phyloP scores from a whole-genome alignment of 2,888 invertebrate genomes.

The Petrolisthes manimaculis region DNA sequence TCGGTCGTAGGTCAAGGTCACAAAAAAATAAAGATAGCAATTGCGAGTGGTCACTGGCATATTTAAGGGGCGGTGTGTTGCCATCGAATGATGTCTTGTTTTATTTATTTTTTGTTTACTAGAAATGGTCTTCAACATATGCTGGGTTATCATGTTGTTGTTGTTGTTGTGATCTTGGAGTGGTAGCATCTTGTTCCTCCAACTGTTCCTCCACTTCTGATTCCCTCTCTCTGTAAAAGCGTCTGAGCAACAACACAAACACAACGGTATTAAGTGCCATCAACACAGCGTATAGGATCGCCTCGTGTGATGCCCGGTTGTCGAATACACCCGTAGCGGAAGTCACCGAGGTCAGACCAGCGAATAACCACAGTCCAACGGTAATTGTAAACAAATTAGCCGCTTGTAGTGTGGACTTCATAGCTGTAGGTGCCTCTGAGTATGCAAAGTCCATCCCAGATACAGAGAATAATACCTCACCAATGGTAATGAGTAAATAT shows the following conservation, averaged over 20 bases:
- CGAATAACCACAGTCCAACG: conserved; percentile 61
- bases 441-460: conserved; percentile 75
- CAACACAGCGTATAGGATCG: conserved; percentile 50
- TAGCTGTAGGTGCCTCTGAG: conserved; percentile 71
- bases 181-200: background rate
- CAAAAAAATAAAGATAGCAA: too few relatives aligned
- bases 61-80: too few relatives aligned
- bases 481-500: conserved; percentile 73
- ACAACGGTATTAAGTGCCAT: conserved; percentile 58
- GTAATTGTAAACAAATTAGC: conserved; percentile 63
- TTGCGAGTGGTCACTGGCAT: too few relatives aligned
- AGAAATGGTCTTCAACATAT: background rate
- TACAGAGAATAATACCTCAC: conserved; percentile 73
- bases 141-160: background rate
- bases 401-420: conserved; percentile 71
- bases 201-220: background rate
- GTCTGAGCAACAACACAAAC: conserved; percentile 48
- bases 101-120: too few relatives aligned
- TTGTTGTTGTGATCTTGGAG: background rate
- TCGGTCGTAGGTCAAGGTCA: too few relatives aligned
- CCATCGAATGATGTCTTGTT: too few relatives aligned
- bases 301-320: conserved; percentile 58
- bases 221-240: conserved; percentile 25
- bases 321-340: conserved; percentile 41
- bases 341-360: conserved; percentile 43